Base-by-base conservation (phyloP, 1,140 invertebrate species). In the Panagrolaimus sp. region DNA sequence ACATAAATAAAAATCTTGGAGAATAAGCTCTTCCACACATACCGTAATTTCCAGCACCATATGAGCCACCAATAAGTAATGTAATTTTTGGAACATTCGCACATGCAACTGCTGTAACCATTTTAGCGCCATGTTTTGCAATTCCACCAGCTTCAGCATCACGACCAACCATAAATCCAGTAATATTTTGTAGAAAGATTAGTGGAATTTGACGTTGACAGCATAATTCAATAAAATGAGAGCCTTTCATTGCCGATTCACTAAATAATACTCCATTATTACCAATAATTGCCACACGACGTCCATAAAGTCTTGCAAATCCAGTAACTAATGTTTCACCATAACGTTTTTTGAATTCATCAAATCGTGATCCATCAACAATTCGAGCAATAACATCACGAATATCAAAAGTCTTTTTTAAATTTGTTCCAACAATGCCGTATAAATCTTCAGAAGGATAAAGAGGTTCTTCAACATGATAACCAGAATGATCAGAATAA, bases 221-320 rank as follows among this genome's bases (percentile, higher is more conserved):
- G 80, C 93, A 97, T 7, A 99, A 85, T 83, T 99, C 89, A 74
- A 99, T 91, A 83, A 99, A 99, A 87, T 99, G 96, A 14, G 95
- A 89, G 9, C 77, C 80, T 69, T 83, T 82, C 74, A 81, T 84
- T 5, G 96, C 94, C 74, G 92, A 91, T 84, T 99, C 95, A 0
- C 92, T 92, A 85, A 97, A 97, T 5, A 99, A 85, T 3, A 99
- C 94, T 47, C 96, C 96, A 86, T 99, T 99, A 84, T 99, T 99
- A 16, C 74, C 96, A 63, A 99, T 87, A 70, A 99, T 90, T 63
- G 96, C 96, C 16, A 95, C 89, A 0, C 90, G 90, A 83, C 93
- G 91, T 1, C 96, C 96, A 85, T 93, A 94, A n/a, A 99, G 85
- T 62, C 85, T 88, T 5, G 92, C 91, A 87, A 79, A 79, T 83